A percentile compares a stretch with the other conserved stretches of the same genome.
These are phyloP conservation scores for Sinocyclocheilus anophthalmus DNA, from an alignment of 2,113 vertebrate genomes.

Conservation along the genomic window DNA sequence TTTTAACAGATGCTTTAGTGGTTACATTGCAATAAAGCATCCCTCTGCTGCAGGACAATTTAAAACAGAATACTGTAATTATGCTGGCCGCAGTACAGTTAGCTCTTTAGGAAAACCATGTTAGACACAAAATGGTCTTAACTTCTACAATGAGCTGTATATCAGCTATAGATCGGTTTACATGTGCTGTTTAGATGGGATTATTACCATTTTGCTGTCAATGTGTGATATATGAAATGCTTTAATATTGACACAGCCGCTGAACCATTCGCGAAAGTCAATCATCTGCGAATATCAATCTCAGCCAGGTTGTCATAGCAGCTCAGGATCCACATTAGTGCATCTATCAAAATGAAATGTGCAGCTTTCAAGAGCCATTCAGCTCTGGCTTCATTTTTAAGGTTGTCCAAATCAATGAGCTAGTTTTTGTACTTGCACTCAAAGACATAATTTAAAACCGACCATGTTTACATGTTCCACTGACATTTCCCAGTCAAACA, in stretches of 20 bases:
- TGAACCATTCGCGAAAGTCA: neutral
- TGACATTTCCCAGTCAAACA: conserved; percentile 25
- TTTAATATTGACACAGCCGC: neutral
- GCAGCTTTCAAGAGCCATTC: neutral
- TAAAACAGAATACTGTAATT: conserved; percentile 30
- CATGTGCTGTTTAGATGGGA: neutral
- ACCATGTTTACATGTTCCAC: conserved; percentile 18
- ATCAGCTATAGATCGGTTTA: neutral
- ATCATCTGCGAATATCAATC: conserved; percentile 14
- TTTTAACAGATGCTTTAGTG: conserved; percentile 31
- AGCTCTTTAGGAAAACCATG: conserved; percentile 23
- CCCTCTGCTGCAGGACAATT: neutral
- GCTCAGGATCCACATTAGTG: conserved; percentile 24
- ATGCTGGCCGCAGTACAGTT: neutral
- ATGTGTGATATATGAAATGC: neutral
- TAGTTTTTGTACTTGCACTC: neutral
- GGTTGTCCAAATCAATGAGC: neutral
- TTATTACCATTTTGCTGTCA: neutral
- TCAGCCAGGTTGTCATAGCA: conserved; percentile 32
- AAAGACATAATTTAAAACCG: conserved; percentile 17
- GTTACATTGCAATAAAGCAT: conserved; percentile 8
- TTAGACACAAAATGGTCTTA: neutral
- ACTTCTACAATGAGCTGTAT: neutral
- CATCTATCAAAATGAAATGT: conserved; percentile 3
- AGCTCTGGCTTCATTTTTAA: neutral